Evolutionary conservation across 2,113 vertebrate species (phyloP).

Genomic region (Microcebus tavaratra): DNA sequence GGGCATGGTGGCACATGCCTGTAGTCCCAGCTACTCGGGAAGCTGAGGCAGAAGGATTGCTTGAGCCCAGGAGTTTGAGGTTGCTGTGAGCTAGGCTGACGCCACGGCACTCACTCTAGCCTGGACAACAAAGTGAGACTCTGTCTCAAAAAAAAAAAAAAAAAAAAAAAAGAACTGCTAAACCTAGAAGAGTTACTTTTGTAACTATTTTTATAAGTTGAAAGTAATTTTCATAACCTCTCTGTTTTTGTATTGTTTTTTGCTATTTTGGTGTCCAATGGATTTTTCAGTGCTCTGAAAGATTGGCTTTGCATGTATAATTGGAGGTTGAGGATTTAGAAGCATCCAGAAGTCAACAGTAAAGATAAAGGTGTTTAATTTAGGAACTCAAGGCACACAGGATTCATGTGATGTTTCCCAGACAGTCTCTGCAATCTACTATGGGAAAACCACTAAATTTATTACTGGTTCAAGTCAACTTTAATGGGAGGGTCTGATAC

Average conservation of each 20-base stretch:
- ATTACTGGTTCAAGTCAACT: neutral
- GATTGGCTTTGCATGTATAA: neutral
- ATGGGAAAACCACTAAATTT: neutral
- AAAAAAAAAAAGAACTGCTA: too few species aligned
- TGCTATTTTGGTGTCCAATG: neutral
- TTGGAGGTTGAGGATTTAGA: neutral
- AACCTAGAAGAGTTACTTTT: neutral
- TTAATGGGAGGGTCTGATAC: neutral
- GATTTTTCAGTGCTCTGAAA: neutral
- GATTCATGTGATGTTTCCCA: neutral
- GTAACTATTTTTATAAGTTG: neutral
- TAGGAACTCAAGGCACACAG: neutral
- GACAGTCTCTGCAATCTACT: neutral
- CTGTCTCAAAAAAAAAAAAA: too few species aligned
- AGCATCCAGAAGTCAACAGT: neutral
- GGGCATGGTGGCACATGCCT: too few species aligned
- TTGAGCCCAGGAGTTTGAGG: too few species aligned
- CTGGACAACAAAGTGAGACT: too few species aligned
- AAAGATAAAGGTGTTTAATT: neutral
- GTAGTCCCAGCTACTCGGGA: too few species aligned
- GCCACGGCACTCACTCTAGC: too few species aligned
- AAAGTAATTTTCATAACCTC: conserved; percentile 12
- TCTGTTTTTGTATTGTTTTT: neutral
- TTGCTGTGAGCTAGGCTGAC: too few species aligned
- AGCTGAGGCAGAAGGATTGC: too few species aligned